Evolutionary conservation across 2,888 invertebrate species (phyloP), one percentile per base, ranked within the genome.

Genomic region (Ennomos fuscantarius): DNA sequence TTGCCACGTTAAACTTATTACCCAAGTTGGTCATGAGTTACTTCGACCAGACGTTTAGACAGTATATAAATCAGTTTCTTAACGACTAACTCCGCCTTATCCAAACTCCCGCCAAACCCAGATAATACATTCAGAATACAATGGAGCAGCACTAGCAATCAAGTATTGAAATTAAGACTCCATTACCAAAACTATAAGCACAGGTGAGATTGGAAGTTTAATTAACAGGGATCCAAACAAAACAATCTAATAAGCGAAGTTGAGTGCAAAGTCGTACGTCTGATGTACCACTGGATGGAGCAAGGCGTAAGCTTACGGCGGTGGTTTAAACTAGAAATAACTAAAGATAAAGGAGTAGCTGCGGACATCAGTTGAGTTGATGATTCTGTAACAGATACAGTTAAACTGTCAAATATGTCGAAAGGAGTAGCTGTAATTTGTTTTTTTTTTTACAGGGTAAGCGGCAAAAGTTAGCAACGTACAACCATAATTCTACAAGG

Each of bases 161-260:
- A 72, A 66, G 45, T 66, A 54, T 47, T 53, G 35, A 65, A 74
- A 69, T 73, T 69, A 73, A 69, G 65, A 60, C 61, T 49, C 56
- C 60, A 69, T 72, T 71, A 65, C 63, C 54, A 32, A 70, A 76
- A 74, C 72, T 76, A 67, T 44, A 48, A 49, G 53, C 66, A 64
- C 66, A 73, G 70, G 76, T 75, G 76, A 67, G 68, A 70, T 68
- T 65, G 62, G 37, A 65, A 74, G 71, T 81, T 86, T 82, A 80
- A 86, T 86, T 86, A 86, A 75, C 80, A 74, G 70, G 66, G 70
- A 73, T 70, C 68, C 70, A 79, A 82, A 87, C 86, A 81, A 87
- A 84, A 86, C 88, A 87, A 87, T 84, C 80, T 79, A 86, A 87
- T 88, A 85, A 81, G 74, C 75, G 74, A 83, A 87, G 82, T 86